These are phyloP conservation scores for Parasteatoda tepidariorum DNA, from an alignment of 1,140 invertebrate genomes.

Conservation along the genomic window DNA sequence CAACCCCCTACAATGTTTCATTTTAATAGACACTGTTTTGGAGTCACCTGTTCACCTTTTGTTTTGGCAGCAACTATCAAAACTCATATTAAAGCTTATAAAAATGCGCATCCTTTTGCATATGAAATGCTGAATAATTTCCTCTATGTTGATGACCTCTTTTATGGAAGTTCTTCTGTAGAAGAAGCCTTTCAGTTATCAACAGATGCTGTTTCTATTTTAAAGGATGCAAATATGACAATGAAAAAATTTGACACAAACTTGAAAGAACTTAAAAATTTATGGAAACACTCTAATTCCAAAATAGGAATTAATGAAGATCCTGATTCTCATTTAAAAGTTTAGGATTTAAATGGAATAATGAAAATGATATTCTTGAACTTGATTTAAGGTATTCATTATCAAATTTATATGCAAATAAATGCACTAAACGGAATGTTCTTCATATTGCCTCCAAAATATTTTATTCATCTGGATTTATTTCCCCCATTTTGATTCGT, in stretches of 20 bases:
- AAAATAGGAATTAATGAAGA: background rate
- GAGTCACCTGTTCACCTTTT: background rate
- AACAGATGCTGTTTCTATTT: background rate
- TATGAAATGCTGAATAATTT: conserved; percentile 9
- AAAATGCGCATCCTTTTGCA: background rate
- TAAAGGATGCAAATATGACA: conserved; percentile 8
- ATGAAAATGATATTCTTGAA: background rate
- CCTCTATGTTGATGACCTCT: background rate
- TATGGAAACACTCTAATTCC: conserved; percentile 9
- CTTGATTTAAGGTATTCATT: no score
- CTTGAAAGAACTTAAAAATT: background rate
- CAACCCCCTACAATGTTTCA: background rate
- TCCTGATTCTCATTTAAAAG: no score
- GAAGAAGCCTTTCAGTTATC: background rate
- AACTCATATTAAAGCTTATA: background rate
- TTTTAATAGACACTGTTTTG: conserved; percentile 16
- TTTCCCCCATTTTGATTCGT: conserved; percentile 6
- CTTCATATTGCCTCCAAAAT: no score
- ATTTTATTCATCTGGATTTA: conserved; percentile 21
- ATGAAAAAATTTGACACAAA: conserved; percentile 13
- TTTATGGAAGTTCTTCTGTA: background rate
- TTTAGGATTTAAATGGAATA: no score
- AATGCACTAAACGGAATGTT: no score
- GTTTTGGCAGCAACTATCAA: conserved; percentile 9
- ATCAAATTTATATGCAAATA: no score